Conservation (phyloP, 1,140 invertebrate species). For the Drosophila orosa region DNA sequence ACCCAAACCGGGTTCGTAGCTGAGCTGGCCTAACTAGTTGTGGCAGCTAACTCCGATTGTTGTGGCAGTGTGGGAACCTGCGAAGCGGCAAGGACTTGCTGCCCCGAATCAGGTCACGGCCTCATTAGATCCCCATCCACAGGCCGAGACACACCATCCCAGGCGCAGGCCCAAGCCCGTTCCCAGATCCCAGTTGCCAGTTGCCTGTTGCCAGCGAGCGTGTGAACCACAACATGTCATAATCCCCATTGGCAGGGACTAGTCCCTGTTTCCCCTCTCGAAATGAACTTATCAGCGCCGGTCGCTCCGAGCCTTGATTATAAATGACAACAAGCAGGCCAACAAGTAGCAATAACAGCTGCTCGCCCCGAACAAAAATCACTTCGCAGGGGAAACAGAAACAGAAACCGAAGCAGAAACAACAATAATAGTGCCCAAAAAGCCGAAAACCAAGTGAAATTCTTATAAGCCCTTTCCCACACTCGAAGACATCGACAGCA, state of each 20-base stretch:
- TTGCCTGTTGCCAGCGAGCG: slow-evolving; percentile 49
- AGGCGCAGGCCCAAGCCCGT: slow-evolving; percentile 13
- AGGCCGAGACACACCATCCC: slow-evolving; percentile 1
- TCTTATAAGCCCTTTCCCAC: slow-evolving; percentile 83
- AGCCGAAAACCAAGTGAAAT: slow-evolving; percentile 78
- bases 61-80: slow-evolving; percentile 64
- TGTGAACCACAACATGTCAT: slow-evolving; percentile 79
- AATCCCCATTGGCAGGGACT: slow-evolving; percentile 66
- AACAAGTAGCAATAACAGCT: slow-evolving; percentile 79
- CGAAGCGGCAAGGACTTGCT: slow-evolving; percentile 57
- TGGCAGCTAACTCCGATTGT: slow-evolving; percentile 27
- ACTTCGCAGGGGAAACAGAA: slow-evolving; percentile 73
- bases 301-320: slow-evolving; percentile 73
- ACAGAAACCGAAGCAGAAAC: slow-evolving; percentile 42
- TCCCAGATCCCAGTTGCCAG: slow-evolving; percentile 2
- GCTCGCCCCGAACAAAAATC: slow-evolving; percentile 61
- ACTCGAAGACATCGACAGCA: slow-evolving; percentile 60
- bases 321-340: slow-evolving; percentile 81
- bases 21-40: slow-evolving; percentile 70
- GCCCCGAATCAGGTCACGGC: slow-evolving; percentile 71
- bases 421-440: slow-evolving; percentile 63
- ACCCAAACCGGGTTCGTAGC: slow-evolving; percentile 43
- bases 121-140: slow-evolving; percentile 69
- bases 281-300: slow-evolving; percentile 78
- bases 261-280: slow-evolving; percentile 43